A percentile compares a stretch with the other conserved stretches of the same genome.
phyloP scores from a whole-genome alignment of 2,888 invertebrate genomes.

The Cosmia pyralina region DNA sequence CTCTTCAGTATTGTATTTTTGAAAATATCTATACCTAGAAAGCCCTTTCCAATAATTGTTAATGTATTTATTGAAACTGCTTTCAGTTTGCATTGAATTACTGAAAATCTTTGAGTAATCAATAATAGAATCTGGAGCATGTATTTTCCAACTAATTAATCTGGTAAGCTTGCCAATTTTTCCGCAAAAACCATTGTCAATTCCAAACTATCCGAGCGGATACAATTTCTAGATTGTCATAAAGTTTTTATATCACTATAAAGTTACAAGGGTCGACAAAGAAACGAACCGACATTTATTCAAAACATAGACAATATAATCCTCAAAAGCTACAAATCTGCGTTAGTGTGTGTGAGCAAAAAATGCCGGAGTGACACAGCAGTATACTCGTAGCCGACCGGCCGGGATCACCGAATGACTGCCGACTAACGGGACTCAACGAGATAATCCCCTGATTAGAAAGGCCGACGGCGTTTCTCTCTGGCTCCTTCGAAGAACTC shows the following conservation, averaged over 20 bases:
- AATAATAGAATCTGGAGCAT: background rate
- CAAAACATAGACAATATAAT: conserved; percentile 58
- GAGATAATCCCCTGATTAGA: conserved; percentile 81
- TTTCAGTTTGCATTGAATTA: background rate
- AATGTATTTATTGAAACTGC: background rate
- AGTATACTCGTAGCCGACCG: conserved; percentile 46
- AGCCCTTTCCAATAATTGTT: background rate
- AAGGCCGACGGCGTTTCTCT: conserved; percentile 72
- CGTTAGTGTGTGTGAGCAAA: conserved; percentile 67
- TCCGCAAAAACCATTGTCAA: conserved; percentile 40
- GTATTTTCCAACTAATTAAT: conserved; percentile 18
- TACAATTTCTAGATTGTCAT: conserved; percentile 43
- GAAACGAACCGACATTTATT: conserved; percentile 57
- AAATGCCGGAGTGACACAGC: conserved; percentile 68
- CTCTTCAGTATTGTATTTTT: conserved; percentile 17
- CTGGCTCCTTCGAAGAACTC: conserved; percentile 67
- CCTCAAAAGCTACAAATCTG: conserved; percentile 60
- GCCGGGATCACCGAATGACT: conserved; percentile 63
- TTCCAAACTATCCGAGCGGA: conserved; percentile 26
- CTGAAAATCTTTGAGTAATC: conserved; percentile 15
- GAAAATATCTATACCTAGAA: background rate
- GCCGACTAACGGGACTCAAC: conserved; percentile 74
- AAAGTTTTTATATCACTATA: conserved; percentile 52
- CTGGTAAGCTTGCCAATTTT: conserved; percentile 11
- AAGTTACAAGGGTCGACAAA: conserved; percentile 56